These are phyloP conservation scores for Panthera leo DNA, from an alignment of 2,113 vertebrate species.

Conservation along the genomic window DNA sequence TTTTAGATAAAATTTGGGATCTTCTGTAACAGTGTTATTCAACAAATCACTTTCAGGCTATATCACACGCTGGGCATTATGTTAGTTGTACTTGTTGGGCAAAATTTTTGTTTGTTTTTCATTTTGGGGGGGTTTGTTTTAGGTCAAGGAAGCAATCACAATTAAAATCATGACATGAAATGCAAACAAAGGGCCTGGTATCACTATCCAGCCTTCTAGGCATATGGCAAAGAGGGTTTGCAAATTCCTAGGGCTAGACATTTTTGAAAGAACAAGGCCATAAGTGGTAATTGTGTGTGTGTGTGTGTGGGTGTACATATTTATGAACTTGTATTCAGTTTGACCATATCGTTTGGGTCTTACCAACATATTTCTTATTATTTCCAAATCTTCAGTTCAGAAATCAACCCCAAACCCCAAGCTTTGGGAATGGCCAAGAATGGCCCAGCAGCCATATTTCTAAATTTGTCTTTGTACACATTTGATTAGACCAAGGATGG, in stretches of 20 bases:
- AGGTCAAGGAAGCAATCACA: neutral
- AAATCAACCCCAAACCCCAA: neutral
- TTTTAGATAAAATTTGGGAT: neutral
- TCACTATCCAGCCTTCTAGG: neutral
- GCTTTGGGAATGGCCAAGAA: neutral
- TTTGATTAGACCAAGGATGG: neutral
- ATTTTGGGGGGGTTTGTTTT: neutral
- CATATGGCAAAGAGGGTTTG: neutral
- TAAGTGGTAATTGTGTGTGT: neutral
- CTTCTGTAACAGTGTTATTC: neutral
- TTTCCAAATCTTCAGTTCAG: neutral
- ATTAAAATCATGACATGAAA: neutral
- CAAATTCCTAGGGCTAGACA: neutral
- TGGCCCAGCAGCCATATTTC: fast-evolving
- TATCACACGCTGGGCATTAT: neutral
- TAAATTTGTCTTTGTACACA: neutral
- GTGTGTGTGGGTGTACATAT: fast-evolving
- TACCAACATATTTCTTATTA: neutral
- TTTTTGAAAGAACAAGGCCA: neutral
- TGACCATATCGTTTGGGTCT: neutral
- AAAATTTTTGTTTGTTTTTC: neutral
- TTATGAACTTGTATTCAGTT: neutral
- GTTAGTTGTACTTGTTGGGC: neutral
- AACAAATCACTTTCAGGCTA: neutral
- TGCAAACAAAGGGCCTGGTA: no score